These are phyloP conservation scores for Agonopterix arenella DNA, from an alignment of 2,888 invertebrate genomes.

Conservation along the genomic window DNA sequence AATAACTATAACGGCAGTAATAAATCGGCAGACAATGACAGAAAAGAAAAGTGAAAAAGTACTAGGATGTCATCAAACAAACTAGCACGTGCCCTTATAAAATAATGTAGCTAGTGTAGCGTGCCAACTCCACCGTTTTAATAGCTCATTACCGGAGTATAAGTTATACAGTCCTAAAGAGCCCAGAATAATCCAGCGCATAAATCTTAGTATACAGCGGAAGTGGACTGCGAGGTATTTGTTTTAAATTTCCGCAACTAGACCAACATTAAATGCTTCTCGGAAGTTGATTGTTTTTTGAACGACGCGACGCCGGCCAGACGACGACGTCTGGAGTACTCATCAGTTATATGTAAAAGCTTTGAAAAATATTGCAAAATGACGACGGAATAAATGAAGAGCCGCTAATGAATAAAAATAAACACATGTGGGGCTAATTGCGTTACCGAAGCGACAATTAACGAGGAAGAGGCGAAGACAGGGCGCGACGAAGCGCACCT, in stretches of 20 bases:
- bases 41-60: constrained; percentile 7
- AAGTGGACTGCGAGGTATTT: constrained; percentile 34
- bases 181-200: constrained; percentile 42
- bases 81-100: constrained; percentile 44
- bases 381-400: too few relatives aligned
- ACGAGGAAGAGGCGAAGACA: constrained; percentile 49
- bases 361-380: too few relatives aligned
- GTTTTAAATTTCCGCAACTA: constrained; percentile 30
- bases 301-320: not conserved
- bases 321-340: not conserved
- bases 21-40: not conserved
- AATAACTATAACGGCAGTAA: too few relatives aligned
- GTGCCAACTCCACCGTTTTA: constrained; percentile 54
- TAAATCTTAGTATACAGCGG: constrained; percentile 39
- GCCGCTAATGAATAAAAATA: constrained; percentile 19
- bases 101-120: constrained; percentile 32
- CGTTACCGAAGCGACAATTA: constrained; percentile 52
- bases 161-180: constrained; percentile 42
- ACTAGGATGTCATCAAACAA: constrained; percentile 18
- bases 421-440: constrained; percentile 30
- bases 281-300: constrained; percentile 14
- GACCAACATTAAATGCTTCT: constrained; percentile 18
- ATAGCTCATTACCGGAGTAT: constrained; percentile 48
- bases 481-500: constrained; percentile 23
- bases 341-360: not conserved